These are phyloP conservation scores for Rhopalosiphum padi DNA, from an alignment of 1,140 invertebrate species.

Conservation along the genomic window DNA sequence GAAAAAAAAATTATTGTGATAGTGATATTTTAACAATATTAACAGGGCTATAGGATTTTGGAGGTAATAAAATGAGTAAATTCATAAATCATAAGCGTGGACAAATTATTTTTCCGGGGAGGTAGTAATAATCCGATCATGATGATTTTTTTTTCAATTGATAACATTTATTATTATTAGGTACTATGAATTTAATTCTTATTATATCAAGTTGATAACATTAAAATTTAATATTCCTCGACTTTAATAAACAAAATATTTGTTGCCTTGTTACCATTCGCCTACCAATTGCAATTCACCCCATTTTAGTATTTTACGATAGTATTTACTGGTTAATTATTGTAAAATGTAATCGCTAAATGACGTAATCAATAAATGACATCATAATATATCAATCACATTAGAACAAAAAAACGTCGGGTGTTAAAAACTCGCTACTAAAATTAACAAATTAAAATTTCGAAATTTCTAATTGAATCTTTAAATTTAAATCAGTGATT, in stretches of 20 bases:
- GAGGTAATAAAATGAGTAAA: too few species aligned
- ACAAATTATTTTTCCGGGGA: background rate
- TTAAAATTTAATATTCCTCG: background rate
- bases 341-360: too few species aligned
- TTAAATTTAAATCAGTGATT: too few species aligned
- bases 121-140: background rate
- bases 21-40: background rate
- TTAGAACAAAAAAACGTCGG: too few species aligned
- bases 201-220: background rate
- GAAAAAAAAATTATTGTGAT: background rate
- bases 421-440: too few species aligned
- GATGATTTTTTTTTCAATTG: background rate
- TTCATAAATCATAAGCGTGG: too few species aligned
- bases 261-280: background rate
- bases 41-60: background rate
- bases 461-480: too few species aligned
- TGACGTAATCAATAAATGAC: too few species aligned
- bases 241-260: background rate
- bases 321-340: too few species aligned
- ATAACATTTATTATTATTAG: background rate
- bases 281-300: background rate
- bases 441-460: too few species aligned
- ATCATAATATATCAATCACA: too few species aligned
- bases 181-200: background rate
- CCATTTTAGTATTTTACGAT: background rate